Evolutionary conservation across 2,113 vertebrate genomes (phyloP).

Genomic region (Forbesichthys agassizii): DNA sequence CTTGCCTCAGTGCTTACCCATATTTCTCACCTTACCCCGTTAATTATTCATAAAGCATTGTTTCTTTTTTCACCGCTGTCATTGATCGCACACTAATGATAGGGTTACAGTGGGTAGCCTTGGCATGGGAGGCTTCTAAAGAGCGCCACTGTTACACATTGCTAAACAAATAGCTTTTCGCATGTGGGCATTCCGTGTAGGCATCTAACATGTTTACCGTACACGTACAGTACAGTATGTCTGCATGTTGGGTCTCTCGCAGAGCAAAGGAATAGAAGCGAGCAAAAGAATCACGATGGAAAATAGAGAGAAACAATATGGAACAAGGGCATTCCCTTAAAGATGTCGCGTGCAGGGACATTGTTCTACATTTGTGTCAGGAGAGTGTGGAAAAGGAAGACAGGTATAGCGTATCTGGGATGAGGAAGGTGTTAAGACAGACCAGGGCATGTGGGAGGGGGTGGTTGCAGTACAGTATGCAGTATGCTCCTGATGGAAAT

Average conservation of each 20-base stretch:
- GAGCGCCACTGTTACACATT: background rate
- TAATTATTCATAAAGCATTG: constrained; percentile 59
- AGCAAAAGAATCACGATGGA: constrained; percentile 6
- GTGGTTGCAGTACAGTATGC: constrained; percentile 47
- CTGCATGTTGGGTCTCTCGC: too few species aligned
- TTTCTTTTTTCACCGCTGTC: constrained; percentile 55
- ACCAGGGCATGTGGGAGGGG: constrained; percentile 45
- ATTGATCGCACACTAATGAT: constrained; percentile 57
- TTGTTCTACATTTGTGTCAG: constrained; percentile 73
- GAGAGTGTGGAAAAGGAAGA: constrained; percentile 45
- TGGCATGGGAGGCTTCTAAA: constrained; percentile 16
- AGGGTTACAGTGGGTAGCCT: constrained; percentile 39
- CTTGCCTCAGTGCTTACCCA: constrained; percentile 34
- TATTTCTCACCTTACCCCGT: constrained; percentile 70
- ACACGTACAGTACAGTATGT: too few species aligned
- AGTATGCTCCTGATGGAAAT: constrained; percentile 45
- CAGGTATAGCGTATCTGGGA: constrained; percentile 42
- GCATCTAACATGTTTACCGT: constrained; percentile 4
- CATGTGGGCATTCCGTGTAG: background rate
- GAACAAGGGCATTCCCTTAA: constrained; percentile 74
- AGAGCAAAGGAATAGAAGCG: constrained; percentile 10
- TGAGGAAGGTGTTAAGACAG: constrained; percentile 53
- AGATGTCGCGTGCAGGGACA: constrained; percentile 62
- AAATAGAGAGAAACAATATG: constrained; percentile 52
- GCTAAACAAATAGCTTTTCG: constrained; percentile 4